Evolutionary conservation across 2,797 vertebrate species (phyloP), one percentile per base, ranked within the genome.

Genomic region (Ispidina lecontei): DNA sequence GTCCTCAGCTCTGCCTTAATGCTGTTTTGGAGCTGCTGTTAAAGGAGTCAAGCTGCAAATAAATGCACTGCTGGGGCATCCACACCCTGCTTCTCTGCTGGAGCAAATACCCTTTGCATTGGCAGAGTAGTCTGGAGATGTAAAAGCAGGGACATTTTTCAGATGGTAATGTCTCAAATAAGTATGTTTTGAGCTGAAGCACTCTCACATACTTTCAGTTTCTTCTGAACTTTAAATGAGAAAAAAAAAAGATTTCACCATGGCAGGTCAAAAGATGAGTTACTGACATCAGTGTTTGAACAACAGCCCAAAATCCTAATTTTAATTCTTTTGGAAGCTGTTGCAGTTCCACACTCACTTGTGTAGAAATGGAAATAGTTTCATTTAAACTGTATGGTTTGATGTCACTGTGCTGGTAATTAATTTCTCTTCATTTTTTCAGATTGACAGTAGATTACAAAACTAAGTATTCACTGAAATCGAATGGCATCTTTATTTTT

Each of bases 391-490:
- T 65, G 12, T 26, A 83, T 33, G 20, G n/a, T 73, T 88, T 90
- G 69, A 87, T 13, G 31, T 71, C 43, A 69, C 10, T 37, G 18
- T 33, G 31, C 52, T 90, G 22, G 51, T 51, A 18, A 79, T 59
- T 75, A 54, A 44, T 86, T 79, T 77, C 31, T 87, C 41, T 67
- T 76, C 16, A 44, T 82, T 90, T 78, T 78, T 90, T 89, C 56
- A 39, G 22, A 52, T 82, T 65, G 76, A 91, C 59, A 83, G 44
- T 23, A 54, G 55, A 91, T 78, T 92, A 89, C 73, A 91, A 95
- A 91, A 83, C 29, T 68, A 41, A 10, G 7, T 79, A 87, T 74
- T 79, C 77, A 29, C 43, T 77, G 67, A 87, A 89, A 77, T 59
- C 37, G 91, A 92, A 86, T 31, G 16, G 25, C 79, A n/a, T 63